Conservation (phyloP, 2,888 invertebrate genomes). For the Xylota sylvarum region DNA sequence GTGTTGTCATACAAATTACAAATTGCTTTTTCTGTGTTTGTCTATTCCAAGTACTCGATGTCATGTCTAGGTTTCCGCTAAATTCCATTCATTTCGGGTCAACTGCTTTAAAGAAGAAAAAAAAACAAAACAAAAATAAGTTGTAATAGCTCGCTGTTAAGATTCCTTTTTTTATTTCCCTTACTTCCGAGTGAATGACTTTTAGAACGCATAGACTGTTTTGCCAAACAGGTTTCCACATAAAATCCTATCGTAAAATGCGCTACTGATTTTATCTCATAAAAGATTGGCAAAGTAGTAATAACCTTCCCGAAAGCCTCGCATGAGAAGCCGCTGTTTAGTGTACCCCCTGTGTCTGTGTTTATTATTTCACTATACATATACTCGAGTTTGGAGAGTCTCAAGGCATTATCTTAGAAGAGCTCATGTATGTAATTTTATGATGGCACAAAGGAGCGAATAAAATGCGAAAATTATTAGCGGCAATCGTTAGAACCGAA, state of each 20-base stretch:
- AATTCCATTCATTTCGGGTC: conserved; percentile 53
- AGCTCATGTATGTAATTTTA: conserved; percentile 21
- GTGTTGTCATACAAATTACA: not conserved
- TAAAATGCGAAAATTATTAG: conserved; percentile 42
- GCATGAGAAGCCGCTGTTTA: conserved; percentile 27
- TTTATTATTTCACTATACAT: conserved; percentile 16
- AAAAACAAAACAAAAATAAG: conserved; percentile 5
- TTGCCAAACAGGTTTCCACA: conserved; percentile 61
- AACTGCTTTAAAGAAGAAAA: conserved; percentile 11
- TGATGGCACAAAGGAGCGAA: conserved; percentile 16
- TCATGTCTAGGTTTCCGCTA: conserved; percentile 19
- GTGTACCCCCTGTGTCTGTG: not conserved
- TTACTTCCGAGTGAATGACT: conserved; percentile 69
- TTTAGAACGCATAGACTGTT: conserved; percentile 42
- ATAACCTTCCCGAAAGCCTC: conserved; percentile 40
- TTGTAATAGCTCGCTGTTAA: conserved; percentile 37
- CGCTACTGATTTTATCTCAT: conserved; percentile 56
- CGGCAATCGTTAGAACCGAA: conserved; percentile 28
- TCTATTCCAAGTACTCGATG: not conserved
- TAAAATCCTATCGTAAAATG: conserved; percentile 62
- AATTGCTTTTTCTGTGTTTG: not conserved
- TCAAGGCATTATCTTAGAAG: not conserved
- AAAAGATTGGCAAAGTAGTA: conserved; percentile 59
- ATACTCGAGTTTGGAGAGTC: not conserved
- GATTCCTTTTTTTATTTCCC: conserved; percentile 53